Percentiles rank a stretch among this genome's conserved stretches.
These are phyloP conservation scores for Eulimnadia texana DNA, from an alignment of 1,140 invertebrate species.

Conservation along the genomic window DNA sequence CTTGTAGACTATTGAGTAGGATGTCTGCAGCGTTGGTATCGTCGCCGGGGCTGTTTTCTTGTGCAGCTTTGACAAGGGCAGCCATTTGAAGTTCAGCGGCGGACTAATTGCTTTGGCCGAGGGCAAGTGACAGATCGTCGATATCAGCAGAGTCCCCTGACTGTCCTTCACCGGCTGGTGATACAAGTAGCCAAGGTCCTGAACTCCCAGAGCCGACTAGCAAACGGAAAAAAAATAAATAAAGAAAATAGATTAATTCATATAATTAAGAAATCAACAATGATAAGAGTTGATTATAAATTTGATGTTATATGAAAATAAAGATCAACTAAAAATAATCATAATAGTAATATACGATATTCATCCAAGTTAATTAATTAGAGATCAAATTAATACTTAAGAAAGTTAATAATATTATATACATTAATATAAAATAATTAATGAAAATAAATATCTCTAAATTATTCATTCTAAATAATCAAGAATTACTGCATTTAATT, in stretches of 20 bases:
- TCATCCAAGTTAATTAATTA: too few species aligned
- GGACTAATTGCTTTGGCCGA: constrained; percentile 68
- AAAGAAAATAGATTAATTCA: too few species aligned
- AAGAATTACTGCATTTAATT: too few species aligned
- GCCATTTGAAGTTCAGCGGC: constrained; percentile 69
- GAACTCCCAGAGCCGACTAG: constrained; percentile 64
- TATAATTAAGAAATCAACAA: too few species aligned
- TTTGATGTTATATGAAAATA: too few species aligned
- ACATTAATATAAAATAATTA: neutral
- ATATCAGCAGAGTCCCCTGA: constrained; percentile 78
- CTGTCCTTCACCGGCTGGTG: constrained; percentile 73
- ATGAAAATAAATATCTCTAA: too few species aligned
- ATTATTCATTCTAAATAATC: too few species aligned
- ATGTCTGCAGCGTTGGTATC: constrained; percentile 64
- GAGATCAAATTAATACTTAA: too few species aligned
- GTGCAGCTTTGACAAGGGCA: constrained; percentile 60
- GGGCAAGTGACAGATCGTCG: constrained; percentile 66
- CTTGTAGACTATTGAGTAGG: constrained; percentile 63
- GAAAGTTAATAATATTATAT: neutral
- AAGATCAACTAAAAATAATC: too few species aligned
- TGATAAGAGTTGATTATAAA: too few species aligned
- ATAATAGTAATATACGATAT: too few species aligned
- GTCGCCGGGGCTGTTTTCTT: constrained; percentile 34
- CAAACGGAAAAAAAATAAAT: constrained; percentile 20
- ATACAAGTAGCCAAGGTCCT: constrained; percentile 84